Evolutionary conservation across 1,140 invertebrate species (phyloP).

Genomic region (Drosophila bocki): DNA sequence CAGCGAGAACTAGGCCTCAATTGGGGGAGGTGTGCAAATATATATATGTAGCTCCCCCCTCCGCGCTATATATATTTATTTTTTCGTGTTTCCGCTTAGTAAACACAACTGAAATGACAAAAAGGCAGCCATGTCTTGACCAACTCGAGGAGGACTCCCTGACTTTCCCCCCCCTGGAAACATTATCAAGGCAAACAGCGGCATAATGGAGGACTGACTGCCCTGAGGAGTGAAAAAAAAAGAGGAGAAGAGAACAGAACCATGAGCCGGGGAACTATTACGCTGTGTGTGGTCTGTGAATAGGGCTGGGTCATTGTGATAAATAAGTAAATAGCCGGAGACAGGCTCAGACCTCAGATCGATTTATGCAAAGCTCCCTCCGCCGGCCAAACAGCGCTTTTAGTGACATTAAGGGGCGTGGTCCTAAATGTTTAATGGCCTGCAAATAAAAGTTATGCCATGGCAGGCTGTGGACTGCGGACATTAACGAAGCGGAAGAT

Average conservation of each 20-base stretch:
- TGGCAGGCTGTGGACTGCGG: constrained; percentile 19
- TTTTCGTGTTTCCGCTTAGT: constrained; percentile 71
- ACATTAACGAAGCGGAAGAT: constrained; percentile 62
- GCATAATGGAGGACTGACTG: constrained; percentile 68
- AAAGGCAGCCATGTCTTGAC: constrained; percentile 70
- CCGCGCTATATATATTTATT: constrained; percentile 34
- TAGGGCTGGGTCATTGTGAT: constrained; percentile 78
- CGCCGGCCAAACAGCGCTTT: constrained; percentile 52
- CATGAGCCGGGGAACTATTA: constrained; percentile 43
- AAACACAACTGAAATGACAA: constrained; percentile 82
- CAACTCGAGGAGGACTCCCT: constrained; percentile 9
- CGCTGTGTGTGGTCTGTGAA: constrained; percentile 69
- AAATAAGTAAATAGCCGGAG: constrained; percentile 78
- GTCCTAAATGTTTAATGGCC: constrained; percentile 70
- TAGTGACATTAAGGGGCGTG: constrained; percentile 71
- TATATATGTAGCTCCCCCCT: constrained; percentile 24
- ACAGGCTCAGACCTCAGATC: constrained; percentile 59
- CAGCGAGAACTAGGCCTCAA: constrained; percentile 49
- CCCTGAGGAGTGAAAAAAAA: constrained; percentile 41
- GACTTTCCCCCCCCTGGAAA: constrained; percentile 29
- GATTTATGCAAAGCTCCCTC: constrained; percentile 68
- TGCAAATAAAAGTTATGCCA: constrained; percentile 61
- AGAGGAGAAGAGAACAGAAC: constrained; percentile 1
- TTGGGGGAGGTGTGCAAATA: constrained; percentile 57
- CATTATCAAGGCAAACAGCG: constrained; percentile 80